These are phyloP conservation scores for Pristionchus maxplancki DNA, from an alignment of 2,888 invertebrate species.

Conservation along the genomic window DNA sequence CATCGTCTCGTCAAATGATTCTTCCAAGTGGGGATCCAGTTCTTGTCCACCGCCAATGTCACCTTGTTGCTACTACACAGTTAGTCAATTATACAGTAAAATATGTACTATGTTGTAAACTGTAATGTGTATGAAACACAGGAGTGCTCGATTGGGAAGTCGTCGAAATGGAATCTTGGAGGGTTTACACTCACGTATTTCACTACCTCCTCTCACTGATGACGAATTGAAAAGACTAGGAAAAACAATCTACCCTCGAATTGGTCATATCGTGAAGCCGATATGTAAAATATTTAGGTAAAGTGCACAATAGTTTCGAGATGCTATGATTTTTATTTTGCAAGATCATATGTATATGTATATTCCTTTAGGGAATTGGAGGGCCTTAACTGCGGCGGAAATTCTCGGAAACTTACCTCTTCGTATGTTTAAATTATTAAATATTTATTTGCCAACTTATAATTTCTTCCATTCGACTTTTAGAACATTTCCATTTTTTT, in stretches of 20 bases:
- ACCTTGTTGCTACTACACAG: slow-evolving; percentile 88
- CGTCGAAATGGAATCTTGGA: slow-evolving; percentile 56
- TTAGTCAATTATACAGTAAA: background rate
- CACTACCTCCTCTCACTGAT: slow-evolving; percentile 61
- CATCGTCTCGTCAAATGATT: slow-evolving; percentile 81
- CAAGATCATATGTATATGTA: too few relatives aligned
- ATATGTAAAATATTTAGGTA: slow-evolving; percentile 54
- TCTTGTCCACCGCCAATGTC: slow-evolving; percentile 89
- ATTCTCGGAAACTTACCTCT: slow-evolving; percentile 64
- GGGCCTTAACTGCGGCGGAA: slow-evolving; percentile 57
- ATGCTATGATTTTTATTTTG: too few relatives aligned
- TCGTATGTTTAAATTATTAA: slow-evolving; percentile 57
- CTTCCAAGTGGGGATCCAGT: slow-evolving; percentile 92
- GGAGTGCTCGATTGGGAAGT: background rate
- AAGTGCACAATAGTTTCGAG: too few relatives aligned
- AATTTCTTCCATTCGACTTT: too few relatives aligned
- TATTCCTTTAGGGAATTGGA: slow-evolving; percentile 55
- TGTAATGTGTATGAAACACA: background rate
- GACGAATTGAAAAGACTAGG: slow-evolving; percentile 64
- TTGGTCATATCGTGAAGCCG: slow-evolving; percentile 59
- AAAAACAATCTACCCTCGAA: slow-evolving; percentile 57
- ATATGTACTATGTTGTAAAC: background rate
- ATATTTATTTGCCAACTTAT: too few relatives aligned
- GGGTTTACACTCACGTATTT: slow-evolving; percentile 61
- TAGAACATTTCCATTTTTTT: too few relatives aligned